Evolutionary conservation across 1,140 invertebrate genomes (phyloP).

Genomic region (Aphelinus certus): DNA sequence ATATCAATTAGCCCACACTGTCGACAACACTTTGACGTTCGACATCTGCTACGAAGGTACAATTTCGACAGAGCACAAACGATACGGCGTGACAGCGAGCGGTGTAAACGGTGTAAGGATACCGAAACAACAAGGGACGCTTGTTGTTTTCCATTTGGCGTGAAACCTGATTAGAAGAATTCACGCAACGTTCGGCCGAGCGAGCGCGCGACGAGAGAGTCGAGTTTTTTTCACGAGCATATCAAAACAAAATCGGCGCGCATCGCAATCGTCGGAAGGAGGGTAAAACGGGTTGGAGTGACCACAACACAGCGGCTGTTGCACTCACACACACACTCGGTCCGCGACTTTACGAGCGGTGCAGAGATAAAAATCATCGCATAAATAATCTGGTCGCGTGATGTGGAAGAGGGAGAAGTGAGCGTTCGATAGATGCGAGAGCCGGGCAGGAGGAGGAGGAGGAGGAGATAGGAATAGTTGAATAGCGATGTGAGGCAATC

Average conservation of each 20-base stretch:
- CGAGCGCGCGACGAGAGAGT: no score
- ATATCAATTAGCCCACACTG: no score
- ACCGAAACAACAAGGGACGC: no score
- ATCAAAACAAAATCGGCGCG: not conserved
- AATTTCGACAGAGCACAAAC: no score
- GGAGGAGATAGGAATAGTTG: not conserved
- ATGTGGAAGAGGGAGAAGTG: not conserved
- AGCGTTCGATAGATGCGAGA: not conserved
- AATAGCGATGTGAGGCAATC: slow-evolving; percentile 23
- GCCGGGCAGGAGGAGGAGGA: not conserved
- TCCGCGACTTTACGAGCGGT: not conserved
- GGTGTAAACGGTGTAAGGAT: no score
- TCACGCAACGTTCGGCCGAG: no score
- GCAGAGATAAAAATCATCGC: slow-evolving; percentile 15
- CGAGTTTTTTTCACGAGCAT: no score
- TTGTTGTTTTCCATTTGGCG: no score
- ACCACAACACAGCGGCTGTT: not conserved
- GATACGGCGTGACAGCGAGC: no score
- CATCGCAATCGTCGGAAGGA: not conserved
- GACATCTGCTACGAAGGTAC: no score
- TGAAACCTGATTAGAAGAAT: no score
- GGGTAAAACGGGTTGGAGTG: not conserved
- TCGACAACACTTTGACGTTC: no score
- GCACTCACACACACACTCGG: not conserved
- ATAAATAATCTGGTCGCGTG: not conserved